Conservation (phyloP, 2,888 invertebrate species). For the Eupithecia insigniata region DNA sequence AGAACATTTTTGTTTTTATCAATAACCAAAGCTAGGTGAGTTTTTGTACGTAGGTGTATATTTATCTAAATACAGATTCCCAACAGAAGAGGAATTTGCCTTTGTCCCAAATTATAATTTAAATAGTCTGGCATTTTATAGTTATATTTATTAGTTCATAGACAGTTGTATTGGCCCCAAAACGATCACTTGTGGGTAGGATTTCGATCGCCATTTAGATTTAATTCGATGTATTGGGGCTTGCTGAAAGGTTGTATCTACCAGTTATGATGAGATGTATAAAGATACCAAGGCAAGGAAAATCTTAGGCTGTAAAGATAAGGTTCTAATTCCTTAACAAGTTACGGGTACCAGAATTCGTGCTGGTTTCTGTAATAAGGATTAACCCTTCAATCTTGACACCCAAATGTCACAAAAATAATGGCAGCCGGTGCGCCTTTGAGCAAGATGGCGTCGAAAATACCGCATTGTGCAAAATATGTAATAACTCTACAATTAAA, state of each 20-base stretch:
- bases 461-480: no score
- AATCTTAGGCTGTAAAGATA: neutral
- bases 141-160: neutral
- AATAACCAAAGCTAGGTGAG: neutral
- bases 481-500: no score
- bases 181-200: neutral
- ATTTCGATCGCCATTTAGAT: constrained; percentile 5
- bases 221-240: constrained; percentile 4
- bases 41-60: neutral
- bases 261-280: neutral
- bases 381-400: no score
- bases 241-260: neutral
- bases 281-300: neutral
- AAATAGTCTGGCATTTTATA: neutral
- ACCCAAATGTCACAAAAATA: no score
- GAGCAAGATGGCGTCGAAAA: no score
- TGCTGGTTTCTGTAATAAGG: constrained; percentile 2
- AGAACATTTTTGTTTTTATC: neutral
- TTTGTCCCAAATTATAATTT: neutral
- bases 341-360: neutral
- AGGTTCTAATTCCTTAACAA: neutral
- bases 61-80: neutral
- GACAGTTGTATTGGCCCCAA: constrained; percentile 3
- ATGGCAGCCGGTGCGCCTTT: no score
- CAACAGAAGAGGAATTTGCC: neutral